phyloP scores from a whole-genome alignment of 1,140 invertebrate genomes.

The Yoshiicerus persimilis region DNA sequence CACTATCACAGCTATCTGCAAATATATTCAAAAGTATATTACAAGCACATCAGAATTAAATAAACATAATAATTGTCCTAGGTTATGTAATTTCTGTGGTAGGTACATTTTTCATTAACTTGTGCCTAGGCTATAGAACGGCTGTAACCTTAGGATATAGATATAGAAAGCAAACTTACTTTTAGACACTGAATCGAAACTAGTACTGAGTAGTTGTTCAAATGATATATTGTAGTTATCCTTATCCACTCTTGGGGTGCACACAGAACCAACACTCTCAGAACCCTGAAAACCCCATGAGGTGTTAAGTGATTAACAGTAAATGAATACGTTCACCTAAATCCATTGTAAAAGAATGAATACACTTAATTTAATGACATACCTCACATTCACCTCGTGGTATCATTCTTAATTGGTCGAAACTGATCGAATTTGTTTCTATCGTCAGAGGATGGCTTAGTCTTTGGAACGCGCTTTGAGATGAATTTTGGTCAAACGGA shows the following conservation, averaged over 20 bases:
- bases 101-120: no score
- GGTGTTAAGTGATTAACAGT: no score
- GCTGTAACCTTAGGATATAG: neutral
- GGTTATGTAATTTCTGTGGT: no score
- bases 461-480: neutral
- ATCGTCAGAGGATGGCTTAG: slow-evolving; percentile 36
- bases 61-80: no score
- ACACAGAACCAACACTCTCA: slow-evolving; percentile 61
- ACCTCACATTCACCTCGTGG: slow-evolving; percentile 49
- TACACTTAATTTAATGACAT: neutral
- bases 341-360: no score
- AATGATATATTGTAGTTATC: slow-evolving; percentile 48
- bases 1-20: slow-evolving; percentile 46
- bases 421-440: slow-evolving; percentile 38
- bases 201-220: slow-evolving; percentile 45
- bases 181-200: slow-evolving; percentile 44
- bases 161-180: slow-evolving; percentile 57
- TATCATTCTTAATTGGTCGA: slow-evolving; percentile 46
- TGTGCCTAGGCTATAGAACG: no score
- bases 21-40: neutral
- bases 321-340: no score
- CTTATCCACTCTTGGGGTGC: slow-evolving; percentile 48
- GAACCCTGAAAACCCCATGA: slow-evolving; percentile 64
- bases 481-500: neutral
- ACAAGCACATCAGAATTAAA: neutral